These are phyloP conservation scores for Rhodinocichla rosea DNA, from an alignment of 2,113 vertebrate genomes.

Conservation along the genomic window DNA sequence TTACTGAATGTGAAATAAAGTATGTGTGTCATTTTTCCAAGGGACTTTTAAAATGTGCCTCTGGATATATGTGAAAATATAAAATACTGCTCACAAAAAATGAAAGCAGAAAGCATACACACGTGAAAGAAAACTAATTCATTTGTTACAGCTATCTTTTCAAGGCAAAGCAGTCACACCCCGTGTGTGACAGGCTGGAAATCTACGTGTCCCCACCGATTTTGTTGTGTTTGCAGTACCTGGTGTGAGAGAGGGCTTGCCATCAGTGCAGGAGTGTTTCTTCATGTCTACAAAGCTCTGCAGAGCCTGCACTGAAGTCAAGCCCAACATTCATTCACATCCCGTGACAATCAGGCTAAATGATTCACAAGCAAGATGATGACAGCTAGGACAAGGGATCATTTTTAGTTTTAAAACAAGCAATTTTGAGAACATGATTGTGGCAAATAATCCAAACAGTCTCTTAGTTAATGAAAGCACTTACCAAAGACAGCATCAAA, in stretches of 20 bases:
- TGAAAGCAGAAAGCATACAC: not conserved
- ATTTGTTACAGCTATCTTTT: conserved; percentile 11
- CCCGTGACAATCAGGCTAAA: not conserved
- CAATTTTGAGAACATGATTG: not conserved
- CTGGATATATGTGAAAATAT: conserved; percentile 35
- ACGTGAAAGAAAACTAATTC: not conserved
- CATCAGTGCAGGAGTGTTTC: not conserved
- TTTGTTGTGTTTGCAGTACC: not conserved
- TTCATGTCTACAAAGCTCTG: not conserved
- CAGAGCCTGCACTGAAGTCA: not conserved
- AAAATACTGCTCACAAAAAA: conserved; percentile 3
- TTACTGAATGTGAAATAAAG: conserved; percentile 33
- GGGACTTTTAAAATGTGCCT: conserved; percentile 20
- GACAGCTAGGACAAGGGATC: conserved; percentile 13
- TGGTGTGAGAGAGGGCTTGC: not conserved
- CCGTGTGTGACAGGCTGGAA: not conserved
- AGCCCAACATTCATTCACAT: not conserved
- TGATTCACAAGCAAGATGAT: not conserved
- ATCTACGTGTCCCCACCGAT: not conserved
- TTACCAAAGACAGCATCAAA: not conserved
- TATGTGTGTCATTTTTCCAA: conserved; percentile 41
- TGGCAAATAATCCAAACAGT: not conserved
- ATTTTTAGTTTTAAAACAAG: not conserved
- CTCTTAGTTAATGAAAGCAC: not conserved
- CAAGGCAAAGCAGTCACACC: not conserved